phyloP scores from a whole-genome alignment of 2,113 vertebrate species.

The Rhegmatorhina hoffmannsi region DNA sequence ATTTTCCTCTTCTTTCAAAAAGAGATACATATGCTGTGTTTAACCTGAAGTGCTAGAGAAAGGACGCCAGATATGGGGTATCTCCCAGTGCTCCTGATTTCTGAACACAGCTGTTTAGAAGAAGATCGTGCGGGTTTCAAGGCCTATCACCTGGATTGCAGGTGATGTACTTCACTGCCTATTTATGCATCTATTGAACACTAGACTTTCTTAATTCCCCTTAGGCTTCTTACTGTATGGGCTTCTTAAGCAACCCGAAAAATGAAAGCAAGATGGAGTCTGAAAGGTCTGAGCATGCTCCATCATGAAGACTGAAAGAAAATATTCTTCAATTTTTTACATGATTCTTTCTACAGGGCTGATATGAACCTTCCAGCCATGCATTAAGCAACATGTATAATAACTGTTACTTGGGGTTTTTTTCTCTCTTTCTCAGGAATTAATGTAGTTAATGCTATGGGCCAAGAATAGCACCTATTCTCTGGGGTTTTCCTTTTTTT shows the following conservation, averaged over 20 bases:
- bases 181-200: background rate
- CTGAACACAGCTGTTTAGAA: background rate
- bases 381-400: background rate
- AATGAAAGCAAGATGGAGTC: background rate
- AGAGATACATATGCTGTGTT: background rate
- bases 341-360: fast-evolving
- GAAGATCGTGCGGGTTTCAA: background rate
- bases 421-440: background rate
- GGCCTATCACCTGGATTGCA: background rate
- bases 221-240: background rate
- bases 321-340: background rate
- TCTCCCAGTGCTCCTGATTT: background rate
- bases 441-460: background rate
- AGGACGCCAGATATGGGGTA: background rate
- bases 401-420: background rate
- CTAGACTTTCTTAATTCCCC: background rate
- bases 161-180: background rate
- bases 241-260: background rate
- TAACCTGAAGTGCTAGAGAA: background rate
- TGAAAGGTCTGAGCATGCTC: background rate
- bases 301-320: background rate
- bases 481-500: background rate
- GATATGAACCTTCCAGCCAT: background rate
- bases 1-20: background rate
- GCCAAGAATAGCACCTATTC: background rate